phyloP scores from a whole-genome alignment of 2,888 invertebrate genomes.

The Pasiphila rectangulata region DNA sequence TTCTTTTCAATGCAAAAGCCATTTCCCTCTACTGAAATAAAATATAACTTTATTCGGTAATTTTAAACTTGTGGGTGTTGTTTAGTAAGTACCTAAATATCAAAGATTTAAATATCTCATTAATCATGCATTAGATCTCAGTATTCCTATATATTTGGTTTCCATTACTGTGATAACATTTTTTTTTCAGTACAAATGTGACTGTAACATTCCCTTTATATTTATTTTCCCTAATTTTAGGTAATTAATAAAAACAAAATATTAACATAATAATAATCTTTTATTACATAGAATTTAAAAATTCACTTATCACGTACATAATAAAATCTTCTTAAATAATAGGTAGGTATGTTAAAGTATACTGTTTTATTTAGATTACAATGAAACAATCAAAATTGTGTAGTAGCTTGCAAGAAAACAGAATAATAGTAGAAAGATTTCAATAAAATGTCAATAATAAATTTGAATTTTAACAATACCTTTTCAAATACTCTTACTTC shows the following conservation, averaged over 20 bases:
- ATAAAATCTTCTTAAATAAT: conserved; percentile 42
- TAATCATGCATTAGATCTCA: no score
- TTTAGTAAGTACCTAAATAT: no score
- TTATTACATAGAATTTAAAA: conserved; percentile 65
- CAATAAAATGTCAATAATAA: no score
- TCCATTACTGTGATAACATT: conserved; percentile 40
- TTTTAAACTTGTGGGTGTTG: background rate
- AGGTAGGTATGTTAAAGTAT: conserved; percentile 12
- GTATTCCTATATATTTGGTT: conserved; percentile 32
- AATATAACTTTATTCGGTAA: no score
- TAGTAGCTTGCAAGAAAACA: no score
- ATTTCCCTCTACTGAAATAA: no score
- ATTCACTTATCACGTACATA: conserved; percentile 53
- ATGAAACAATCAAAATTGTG: no score
- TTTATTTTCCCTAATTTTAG: conserved; percentile 5
- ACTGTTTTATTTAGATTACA: conserved; percentile 41
- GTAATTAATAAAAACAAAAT: conserved; percentile 21
- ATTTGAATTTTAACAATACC: no score
- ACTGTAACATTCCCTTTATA: conserved; percentile 14
- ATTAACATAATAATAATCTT: conserved; percentile 43
- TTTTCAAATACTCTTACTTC: no score
- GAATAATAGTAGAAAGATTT: no score
- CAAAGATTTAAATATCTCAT: no score
- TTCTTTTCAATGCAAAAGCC: no score
- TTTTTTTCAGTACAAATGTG: conserved; percentile 35